A percentile compares a stretch with the other conserved stretches of the same genome.
phyloP scores from a whole-genome alignment of 2,888 invertebrate genomes.

The Torymus tubicola region DNA sequence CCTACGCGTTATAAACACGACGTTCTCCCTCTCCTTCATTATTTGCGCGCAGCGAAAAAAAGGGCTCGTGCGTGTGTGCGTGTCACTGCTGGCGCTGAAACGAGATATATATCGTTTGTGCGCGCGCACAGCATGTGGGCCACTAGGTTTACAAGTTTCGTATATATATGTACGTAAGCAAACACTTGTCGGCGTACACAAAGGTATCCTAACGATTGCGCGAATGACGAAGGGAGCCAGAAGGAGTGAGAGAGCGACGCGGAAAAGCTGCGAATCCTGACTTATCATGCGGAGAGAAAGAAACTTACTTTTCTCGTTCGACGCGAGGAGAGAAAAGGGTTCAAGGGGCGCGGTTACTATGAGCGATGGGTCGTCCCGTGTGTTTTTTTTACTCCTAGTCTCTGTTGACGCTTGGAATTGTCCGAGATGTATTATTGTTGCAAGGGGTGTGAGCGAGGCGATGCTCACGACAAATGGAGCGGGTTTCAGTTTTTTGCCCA shows the following conservation, averaged over 20 bases:
- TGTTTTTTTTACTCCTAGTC: too few species aligned
- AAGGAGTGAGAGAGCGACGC: constrained; percentile 3
- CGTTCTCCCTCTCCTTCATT: constrained; percentile 30
- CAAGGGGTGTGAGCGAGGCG: background rate
- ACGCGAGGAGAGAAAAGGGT: too few species aligned
- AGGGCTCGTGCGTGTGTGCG: background rate
- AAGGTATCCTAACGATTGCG: constrained; percentile 44
- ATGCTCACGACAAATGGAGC: constrained; percentile 12
- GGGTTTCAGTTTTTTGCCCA: background rate
- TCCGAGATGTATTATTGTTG: too few species aligned
- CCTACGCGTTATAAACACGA: background rate
- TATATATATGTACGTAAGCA: background rate
- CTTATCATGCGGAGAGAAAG: constrained; percentile 30
- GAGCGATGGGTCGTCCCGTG: too few species aligned
- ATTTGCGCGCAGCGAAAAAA: constrained; percentile 31
- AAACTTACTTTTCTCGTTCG: constrained; percentile 2
- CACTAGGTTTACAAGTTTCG: constrained; percentile 64
- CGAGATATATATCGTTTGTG: too few species aligned
- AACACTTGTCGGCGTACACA: constrained; percentile 49
- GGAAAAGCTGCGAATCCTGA: constrained; percentile 42
- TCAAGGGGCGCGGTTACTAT: too few species aligned
- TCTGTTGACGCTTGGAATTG: too few species aligned
- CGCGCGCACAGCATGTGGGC: constrained; percentile 65
- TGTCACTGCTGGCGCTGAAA: too few species aligned
- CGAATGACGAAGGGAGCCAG: constrained; percentile 45